These are phyloP conservation scores for Macrosoma leucophasiata DNA, from an alignment of 2,888 invertebrate species.

Conservation along the genomic window DNA sequence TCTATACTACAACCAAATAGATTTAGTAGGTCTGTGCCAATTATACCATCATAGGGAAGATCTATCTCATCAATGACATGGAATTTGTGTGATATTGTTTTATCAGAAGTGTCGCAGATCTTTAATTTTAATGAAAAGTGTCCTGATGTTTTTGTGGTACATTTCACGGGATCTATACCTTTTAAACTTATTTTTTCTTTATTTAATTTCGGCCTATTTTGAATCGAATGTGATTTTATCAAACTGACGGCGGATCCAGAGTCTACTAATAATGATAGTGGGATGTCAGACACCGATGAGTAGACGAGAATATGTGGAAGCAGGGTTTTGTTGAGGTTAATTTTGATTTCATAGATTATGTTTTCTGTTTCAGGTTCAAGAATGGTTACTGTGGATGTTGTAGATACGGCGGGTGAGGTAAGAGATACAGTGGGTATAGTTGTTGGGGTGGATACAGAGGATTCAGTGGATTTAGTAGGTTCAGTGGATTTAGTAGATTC, in stretches of 20 bases:
- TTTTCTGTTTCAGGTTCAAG: no score
- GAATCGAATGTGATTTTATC: slow-evolving; percentile 10
- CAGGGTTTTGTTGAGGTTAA: no score
- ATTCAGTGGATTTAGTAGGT: no score
- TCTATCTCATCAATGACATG: slow-evolving; percentile 10
- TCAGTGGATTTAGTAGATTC: no score
- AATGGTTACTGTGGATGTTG: no score
- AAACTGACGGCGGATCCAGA: slow-evolving; percentile 16
- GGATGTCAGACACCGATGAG: slow-evolving; percentile 4
- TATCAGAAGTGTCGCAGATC: neutral
- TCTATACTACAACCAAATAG: slow-evolving; percentile 19
- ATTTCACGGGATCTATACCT: slow-evolving; percentile 6
- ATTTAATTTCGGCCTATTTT: slow-evolving; percentile 2
- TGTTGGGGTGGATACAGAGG: no score
- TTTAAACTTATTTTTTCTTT: slow-evolving; percentile 11
- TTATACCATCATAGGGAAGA: slow-evolving; percentile 17
- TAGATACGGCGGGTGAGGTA: no score
- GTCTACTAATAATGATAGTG: slow-evolving; percentile 14
- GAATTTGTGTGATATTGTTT: neutral
- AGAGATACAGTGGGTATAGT: no score
- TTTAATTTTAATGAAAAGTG: neutral
- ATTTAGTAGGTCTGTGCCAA: slow-evolving; percentile 13
- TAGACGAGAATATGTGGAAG: no score
- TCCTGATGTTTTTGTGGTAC: slow-evolving; percentile 6
- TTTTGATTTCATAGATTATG: no score